These are phyloP conservation scores for Illadopsis cleaveri DNA, from an alignment of 2,113 vertebrate species.

Conservation along the genomic window DNA sequence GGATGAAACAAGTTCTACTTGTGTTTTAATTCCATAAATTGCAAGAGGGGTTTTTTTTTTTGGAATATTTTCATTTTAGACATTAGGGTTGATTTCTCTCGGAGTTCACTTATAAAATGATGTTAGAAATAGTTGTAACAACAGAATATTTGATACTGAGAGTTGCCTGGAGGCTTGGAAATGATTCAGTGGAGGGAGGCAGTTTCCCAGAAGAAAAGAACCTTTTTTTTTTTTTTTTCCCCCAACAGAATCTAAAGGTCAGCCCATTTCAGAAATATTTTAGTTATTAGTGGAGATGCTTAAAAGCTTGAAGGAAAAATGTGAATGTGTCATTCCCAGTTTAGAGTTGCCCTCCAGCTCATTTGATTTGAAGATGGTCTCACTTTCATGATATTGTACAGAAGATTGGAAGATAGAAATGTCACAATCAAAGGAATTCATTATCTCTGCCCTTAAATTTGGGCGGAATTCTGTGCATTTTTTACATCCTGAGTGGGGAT, in stretches of 20 bases:
- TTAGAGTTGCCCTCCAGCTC: background rate
- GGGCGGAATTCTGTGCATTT: background rate
- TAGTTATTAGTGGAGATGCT: slow-evolving; percentile 30
- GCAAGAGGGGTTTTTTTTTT: too few relatives aligned
- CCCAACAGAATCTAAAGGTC: slow-evolving; percentile 40
- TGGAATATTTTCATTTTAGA: background rate
- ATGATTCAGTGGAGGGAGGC: slow-evolving; percentile 3
- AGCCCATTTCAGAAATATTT: slow-evolving; percentile 51
- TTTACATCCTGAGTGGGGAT: background rate
- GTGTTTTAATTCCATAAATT: background rate
- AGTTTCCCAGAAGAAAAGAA: slow-evolving; percentile 31
- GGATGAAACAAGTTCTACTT: background rate
- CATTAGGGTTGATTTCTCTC: background rate
- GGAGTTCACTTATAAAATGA: background rate
- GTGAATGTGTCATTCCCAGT: slow-evolving; percentile 8
- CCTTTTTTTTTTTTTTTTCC: background rate
- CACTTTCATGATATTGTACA: background rate
- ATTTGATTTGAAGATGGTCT: background rate
- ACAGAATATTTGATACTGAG: background rate
- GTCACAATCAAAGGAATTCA: background rate
- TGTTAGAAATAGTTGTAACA: background rate
- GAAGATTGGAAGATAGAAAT: background rate
- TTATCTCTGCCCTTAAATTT: background rate
- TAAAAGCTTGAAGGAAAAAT: slow-evolving; percentile 45
- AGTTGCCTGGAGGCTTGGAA: slow-evolving; percentile 9